Conservation (phyloP, 2,797 vertebrate genomes). For the Avahi laniger region DNA sequence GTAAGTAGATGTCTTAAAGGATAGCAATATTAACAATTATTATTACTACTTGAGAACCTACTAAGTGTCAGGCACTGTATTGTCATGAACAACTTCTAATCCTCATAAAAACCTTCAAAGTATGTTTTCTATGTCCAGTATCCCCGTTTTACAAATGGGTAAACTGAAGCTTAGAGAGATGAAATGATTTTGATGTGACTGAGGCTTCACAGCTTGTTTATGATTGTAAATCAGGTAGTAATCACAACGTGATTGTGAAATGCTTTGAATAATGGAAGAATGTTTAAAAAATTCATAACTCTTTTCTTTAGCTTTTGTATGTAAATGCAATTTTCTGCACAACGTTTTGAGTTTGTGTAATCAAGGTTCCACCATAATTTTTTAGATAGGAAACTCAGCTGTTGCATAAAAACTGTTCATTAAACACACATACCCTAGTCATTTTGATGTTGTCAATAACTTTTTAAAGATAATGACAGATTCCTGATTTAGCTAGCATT, state of each 20-base stretch:
- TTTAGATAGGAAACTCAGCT: slow-evolving; percentile 29
- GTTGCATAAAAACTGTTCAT: slow-evolving; percentile 36
- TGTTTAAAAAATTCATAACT: slow-evolving; percentile 42
- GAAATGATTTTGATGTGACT: background rate
- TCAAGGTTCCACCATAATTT: slow-evolving; percentile 37
- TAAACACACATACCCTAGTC: slow-evolving; percentile 4
- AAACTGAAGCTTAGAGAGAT: background rate
- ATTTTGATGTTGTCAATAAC: slow-evolving; percentile 39
- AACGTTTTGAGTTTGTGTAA: slow-evolving; percentile 49
- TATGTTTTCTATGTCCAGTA: background rate
- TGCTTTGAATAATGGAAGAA: slow-evolving; percentile 36
- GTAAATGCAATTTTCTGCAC: slow-evolving; percentile 52
- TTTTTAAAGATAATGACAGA: background rate
- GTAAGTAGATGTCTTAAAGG: background rate
- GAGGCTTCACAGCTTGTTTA: slow-evolving; percentile 22
- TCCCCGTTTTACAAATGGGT: background rate
- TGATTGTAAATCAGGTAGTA: slow-evolving; percentile 32
- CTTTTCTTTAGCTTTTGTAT: slow-evolving; percentile 53
- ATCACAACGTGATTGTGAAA: background rate
- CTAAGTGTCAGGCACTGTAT: background rate
- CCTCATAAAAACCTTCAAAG: background rate
- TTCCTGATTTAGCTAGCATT: slow-evolving; percentile 18
- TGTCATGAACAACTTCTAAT: background rate
- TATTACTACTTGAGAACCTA: background rate
- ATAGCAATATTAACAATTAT: background rate